Evolutionary conservation across 1,140 invertebrate genomes (phyloP).

Genomic region (Chlorops oryzae): DNA sequence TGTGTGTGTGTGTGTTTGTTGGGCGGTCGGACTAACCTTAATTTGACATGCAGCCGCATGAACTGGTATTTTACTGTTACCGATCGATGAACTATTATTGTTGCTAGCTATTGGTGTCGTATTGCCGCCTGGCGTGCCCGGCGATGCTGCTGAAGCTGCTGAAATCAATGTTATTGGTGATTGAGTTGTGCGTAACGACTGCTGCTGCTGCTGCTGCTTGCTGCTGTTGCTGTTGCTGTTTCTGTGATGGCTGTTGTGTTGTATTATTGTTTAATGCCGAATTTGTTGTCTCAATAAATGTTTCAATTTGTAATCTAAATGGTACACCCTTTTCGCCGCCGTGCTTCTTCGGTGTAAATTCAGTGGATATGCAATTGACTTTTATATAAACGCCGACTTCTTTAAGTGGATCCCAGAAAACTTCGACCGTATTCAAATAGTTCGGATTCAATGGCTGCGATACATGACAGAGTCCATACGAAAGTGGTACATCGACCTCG

Average conservation of each 20-base stretch:
- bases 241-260: conserved; percentile 1
- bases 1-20: too few relatives aligned
- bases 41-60: conserved; percentile 93
- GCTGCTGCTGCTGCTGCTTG: conserved; percentile 8
- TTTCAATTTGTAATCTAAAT: conserved; percentile 91
- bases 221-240: conserved; percentile 5
- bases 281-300: conserved; percentile 56
- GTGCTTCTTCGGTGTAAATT: conserved; percentile 97
- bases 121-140: conserved; percentile 27
- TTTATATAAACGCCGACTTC: conserved; percentile 91
- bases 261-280: too few relatives aligned
- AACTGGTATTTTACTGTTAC: conserved; percentile 54
- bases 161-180: neutral
- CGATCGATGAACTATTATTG: conserved; percentile 6
- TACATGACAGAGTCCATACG: conserved; percentile 84
- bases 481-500: conserved; percentile 88
- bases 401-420: conserved; percentile 93
- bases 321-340: conserved; percentile 97
- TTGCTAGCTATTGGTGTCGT: conserved; percentile 5
- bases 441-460: conserved; percentile 61
- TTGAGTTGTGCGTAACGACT: neutral
- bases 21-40: conserved; percentile 66
- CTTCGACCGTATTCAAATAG: conserved; percentile 76
- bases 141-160: conserved; percentile 26
- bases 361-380: conserved; percentile 95